A percentile compares a stretch with the other conserved stretches of the same genome.
These are phyloP conservation scores for Pyrochroa serraticornis DNA, from an alignment of 2,888 invertebrate genomes.

Conservation along the genomic window DNA sequence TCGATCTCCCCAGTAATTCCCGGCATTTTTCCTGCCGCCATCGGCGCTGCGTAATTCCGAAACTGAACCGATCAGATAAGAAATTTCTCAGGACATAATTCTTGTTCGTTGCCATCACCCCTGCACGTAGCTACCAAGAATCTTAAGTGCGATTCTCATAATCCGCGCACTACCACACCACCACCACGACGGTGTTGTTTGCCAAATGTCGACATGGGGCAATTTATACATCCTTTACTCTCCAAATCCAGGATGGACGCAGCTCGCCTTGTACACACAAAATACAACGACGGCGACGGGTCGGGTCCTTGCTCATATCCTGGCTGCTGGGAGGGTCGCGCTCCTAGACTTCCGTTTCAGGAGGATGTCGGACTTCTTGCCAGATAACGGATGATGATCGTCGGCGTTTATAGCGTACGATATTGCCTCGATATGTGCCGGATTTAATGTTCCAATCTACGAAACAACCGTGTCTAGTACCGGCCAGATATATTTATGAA, in stretches of 20 bases:
- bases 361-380: slow-evolving; percentile 30
- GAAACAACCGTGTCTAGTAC: slow-evolving; percentile 34
- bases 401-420: slow-evolving; percentile 33
- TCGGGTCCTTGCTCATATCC: background rate
- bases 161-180: slow-evolving; percentile 12
- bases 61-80: too few relatives aligned
- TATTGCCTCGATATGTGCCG: slow-evolving; percentile 28
- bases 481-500: slow-evolving; percentile 34
- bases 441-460: slow-evolving; percentile 35
- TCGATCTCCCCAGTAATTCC: too few relatives aligned
- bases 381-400: slow-evolving; percentile 35
- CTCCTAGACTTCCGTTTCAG: slow-evolving; percentile 36
- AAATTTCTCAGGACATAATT: slow-evolving; percentile 15
- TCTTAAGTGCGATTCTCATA: slow-evolving; percentile 16
- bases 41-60: too few relatives aligned
- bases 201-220: slow-evolving; percentile 17
- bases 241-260: slow-evolving; percentile 13
- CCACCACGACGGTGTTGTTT: slow-evolving; percentile 11
- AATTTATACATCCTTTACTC: slow-evolving; percentile 13
- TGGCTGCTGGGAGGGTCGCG: slow-evolving; percentile 10
- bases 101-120: background rate
- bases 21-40: too few relatives aligned
- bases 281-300: background rate
- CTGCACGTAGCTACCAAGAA: background rate
- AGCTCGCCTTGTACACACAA: background rate